Evolutionary conservation across 1,140 invertebrate genomes (phyloP).

Genomic region (Armadillidium nasatum): DNA sequence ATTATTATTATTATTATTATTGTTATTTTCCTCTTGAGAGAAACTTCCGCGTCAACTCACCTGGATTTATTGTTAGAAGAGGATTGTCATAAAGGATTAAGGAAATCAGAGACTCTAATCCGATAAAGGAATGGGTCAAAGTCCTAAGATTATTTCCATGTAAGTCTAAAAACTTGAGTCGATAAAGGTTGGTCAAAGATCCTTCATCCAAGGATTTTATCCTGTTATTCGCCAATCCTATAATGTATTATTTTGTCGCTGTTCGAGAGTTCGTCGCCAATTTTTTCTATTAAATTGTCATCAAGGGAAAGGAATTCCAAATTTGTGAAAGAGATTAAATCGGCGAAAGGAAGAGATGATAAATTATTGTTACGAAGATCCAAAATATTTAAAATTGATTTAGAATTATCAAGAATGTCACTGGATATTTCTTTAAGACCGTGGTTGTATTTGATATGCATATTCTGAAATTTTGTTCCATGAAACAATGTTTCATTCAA

Average conservation of each 20-base stretch:
- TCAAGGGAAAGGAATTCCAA: not conserved
- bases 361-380: conserved; percentile 2
- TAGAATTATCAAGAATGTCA: not conserved
- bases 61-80: not conserved
- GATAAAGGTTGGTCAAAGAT: not conserved
- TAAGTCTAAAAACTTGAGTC: not conserved
- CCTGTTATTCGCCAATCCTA: not conserved
- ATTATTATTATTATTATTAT: no score
- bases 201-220: not conserved
- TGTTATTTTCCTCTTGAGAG: no score
- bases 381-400: not conserved
- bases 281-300: not conserved
- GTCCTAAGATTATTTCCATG: not conserved
- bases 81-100: not conserved
- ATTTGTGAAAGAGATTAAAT: not conserved
- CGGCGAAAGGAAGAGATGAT: not conserved
- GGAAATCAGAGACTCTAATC: not conserved
- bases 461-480: not conserved
- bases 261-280: not conserved
- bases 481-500: not conserved
- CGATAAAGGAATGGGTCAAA: not conserved
- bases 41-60: no score
- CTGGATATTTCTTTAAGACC: not conserved
- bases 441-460: not conserved
- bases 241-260: not conserved